Evolutionary conservation across 2,888 invertebrate genomes (phyloP).

Genomic region (Xylocampa areola): DNA sequence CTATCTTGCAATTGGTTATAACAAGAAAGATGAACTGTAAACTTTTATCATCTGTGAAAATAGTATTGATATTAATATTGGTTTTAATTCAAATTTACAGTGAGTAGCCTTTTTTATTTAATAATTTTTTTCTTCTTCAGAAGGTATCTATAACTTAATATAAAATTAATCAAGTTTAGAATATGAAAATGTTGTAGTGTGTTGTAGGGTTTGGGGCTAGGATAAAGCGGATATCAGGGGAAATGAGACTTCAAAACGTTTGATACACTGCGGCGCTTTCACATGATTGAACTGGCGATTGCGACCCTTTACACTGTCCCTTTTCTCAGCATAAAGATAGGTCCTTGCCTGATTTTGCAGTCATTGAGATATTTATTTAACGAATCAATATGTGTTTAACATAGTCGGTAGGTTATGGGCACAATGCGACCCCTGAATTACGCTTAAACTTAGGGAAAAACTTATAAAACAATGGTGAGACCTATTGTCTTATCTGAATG

Average conservation of each 20-base stretch:
- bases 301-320: slow-evolving; percentile 13
- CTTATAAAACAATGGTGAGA: too few species aligned
- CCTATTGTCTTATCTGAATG: too few species aligned
- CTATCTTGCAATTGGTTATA: background rate
- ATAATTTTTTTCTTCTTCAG: too few species aligned
- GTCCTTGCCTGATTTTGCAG: slow-evolving; percentile 2
- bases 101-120: slow-evolving; percentile 15
- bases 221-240: background rate
- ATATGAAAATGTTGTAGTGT: background rate
- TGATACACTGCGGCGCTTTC: slow-evolving; percentile 3
- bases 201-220: background rate
- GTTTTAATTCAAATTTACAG: slow-evolving; percentile 35
- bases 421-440: too few species aligned
- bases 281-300: slow-evolving; percentile 31
- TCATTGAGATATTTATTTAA: slow-evolving; percentile 11
- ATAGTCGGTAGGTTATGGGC: too few species aligned
- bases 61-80: slow-evolving; percentile 29
- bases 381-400: too few species aligned
- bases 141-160: too few species aligned
- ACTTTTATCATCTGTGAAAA: slow-evolving; percentile 18
- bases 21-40: slow-evolving; percentile 34
- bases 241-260: background rate
- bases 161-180: too few species aligned
- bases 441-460: too few species aligned
- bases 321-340: slow-evolving; percentile 6